Conservation (phyloP, 2,797 vertebrate species). For the Esox lucius region DNA sequence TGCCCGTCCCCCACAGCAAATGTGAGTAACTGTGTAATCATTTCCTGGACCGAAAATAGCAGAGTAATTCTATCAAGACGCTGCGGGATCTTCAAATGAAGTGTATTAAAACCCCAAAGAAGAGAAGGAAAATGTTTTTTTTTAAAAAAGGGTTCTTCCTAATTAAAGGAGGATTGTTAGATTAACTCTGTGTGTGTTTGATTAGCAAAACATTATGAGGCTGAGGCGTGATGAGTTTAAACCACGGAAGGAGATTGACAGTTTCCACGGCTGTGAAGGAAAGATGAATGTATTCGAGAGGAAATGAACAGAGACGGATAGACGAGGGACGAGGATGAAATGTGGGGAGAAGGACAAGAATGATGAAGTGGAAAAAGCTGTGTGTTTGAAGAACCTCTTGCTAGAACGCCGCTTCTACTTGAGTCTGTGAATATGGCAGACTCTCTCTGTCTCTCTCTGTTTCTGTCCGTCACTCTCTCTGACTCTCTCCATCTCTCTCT, state of each 20-base stretch:
- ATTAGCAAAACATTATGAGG: constrained; percentile 65
- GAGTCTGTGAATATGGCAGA: constrained; percentile 15
- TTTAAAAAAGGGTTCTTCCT: constrained; percentile 64
- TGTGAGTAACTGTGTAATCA: constrained; percentile 42
- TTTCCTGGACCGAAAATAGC: constrained; percentile 58
- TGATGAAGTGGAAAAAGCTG: constrained; percentile 63
- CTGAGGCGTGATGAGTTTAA: constrained; percentile 55
- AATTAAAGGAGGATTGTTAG: constrained; percentile 66
- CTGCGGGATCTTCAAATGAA: constrained; percentile 54
- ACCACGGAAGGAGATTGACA: constrained; percentile 51
- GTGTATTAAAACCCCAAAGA: constrained; percentile 24
- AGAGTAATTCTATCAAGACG: constrained; percentile 50
- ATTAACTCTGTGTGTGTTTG: constrained; percentile 67
- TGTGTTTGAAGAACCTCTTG: constrained; percentile 50
- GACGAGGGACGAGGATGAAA: background rate
- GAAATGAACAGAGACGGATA: constrained; percentile 34
- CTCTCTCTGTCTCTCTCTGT: constrained; percentile 22
- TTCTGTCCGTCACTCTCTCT: constrained; percentile 7
- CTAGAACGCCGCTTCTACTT: background rate
- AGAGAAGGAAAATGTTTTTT: constrained; percentile 19
- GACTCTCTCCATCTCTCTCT: background rate
- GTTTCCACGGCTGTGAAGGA: constrained; percentile 35
- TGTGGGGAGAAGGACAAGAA: constrained; percentile 47
- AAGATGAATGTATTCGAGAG: constrained; percentile 27
- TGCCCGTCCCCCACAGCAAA: constrained; percentile 24